phyloP scores from a whole-genome alignment of 2,888 invertebrate genomes.

The Volucella bombylans region DNA sequence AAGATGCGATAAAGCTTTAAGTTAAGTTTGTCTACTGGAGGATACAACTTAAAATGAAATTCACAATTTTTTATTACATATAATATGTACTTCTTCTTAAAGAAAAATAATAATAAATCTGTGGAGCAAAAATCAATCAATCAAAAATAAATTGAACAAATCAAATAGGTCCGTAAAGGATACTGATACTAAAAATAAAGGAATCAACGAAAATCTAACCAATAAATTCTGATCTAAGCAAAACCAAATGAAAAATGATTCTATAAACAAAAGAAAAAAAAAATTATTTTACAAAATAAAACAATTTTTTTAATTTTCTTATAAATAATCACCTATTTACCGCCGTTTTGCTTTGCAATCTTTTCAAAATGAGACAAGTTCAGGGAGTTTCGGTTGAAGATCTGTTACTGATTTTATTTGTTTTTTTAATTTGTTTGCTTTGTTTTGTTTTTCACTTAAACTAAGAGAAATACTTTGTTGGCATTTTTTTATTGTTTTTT shows the following conservation, averaged over 20 bases:
- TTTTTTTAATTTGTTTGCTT: slow-evolving; percentile 40
- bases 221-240: slow-evolving; percentile 59
- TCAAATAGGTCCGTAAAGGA: slow-evolving; percentile 53
- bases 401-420: slow-evolving; percentile 62
- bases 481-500: slow-evolving; percentile 53
- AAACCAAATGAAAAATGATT: slow-evolving; percentile 34
- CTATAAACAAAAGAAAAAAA: too few species aligned
- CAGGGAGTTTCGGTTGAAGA: slow-evolving; percentile 59
- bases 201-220: slow-evolving; percentile 30
- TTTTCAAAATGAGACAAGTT: slow-evolving; percentile 63
- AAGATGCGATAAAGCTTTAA: slow-evolving; percentile 36
- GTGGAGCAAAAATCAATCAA: slow-evolving; percentile 27
- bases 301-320: slow-evolving; percentile 44
- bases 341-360: slow-evolving; percentile 71
- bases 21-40: slow-evolving; percentile 18
- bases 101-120: slow-evolving; percentile 18
- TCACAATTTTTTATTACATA: slow-evolving; percentile 20
- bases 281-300: slow-evolving; percentile 52
- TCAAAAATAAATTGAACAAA: slow-evolving; percentile 19
- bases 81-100: slow-evolving; percentile 2
- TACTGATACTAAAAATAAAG: slow-evolving; percentile 11
- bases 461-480: slow-evolving; percentile 73
- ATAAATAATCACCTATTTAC: slow-evolving; percentile 69
- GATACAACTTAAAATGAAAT: neutral
- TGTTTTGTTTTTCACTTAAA: slow-evolving; percentile 59